Evolutionary conservation across 2,888 invertebrate genomes (phyloP).

Genomic region (Eudemis profundana): DNA sequence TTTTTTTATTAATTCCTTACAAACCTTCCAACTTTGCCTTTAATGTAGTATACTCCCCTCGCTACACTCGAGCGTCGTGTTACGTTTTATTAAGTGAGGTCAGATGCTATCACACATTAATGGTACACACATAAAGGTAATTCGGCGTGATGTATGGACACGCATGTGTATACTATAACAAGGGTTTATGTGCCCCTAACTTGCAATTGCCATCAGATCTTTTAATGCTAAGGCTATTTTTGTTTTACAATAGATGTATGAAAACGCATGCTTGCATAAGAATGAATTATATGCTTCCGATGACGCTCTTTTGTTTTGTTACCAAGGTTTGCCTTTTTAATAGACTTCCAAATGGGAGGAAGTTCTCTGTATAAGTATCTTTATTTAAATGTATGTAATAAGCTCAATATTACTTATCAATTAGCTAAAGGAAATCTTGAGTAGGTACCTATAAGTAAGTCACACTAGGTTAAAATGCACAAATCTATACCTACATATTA

Average conservation of each 20-base stretch:
- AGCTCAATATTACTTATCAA: too few species aligned
- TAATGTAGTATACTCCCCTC: constrained; percentile 14
- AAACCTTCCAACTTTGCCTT: constrained; percentile 12
- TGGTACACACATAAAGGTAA: constrained; percentile 59
- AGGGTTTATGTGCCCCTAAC: background rate
- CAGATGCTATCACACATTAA: constrained; percentile 59
- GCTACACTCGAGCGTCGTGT: constrained; percentile 29
- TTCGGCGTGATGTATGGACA: constrained; percentile 56
- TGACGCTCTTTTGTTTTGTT: too few species aligned
- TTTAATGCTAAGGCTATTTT: background rate
- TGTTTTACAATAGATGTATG: background rate
- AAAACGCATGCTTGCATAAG: constrained; percentile 20
- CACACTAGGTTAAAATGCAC: too few species aligned
- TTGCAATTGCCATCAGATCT: background rate
- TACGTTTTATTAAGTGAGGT: constrained; percentile 46
- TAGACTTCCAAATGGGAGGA: too few species aligned
- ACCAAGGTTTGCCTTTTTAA: too few species aligned
- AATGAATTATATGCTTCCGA: background rate
- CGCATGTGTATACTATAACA: constrained; percentile 39
- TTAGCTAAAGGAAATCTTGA: too few species aligned
- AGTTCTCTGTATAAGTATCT: too few species aligned
- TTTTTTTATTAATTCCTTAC: constrained; percentile 1
- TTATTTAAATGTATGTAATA: too few species aligned
- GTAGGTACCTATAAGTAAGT: too few species aligned
- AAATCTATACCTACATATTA: too few species aligned